Base-by-base conservation (phyloP, 2,113 vertebrate species). In the Mormoops blainvillei region DNA sequence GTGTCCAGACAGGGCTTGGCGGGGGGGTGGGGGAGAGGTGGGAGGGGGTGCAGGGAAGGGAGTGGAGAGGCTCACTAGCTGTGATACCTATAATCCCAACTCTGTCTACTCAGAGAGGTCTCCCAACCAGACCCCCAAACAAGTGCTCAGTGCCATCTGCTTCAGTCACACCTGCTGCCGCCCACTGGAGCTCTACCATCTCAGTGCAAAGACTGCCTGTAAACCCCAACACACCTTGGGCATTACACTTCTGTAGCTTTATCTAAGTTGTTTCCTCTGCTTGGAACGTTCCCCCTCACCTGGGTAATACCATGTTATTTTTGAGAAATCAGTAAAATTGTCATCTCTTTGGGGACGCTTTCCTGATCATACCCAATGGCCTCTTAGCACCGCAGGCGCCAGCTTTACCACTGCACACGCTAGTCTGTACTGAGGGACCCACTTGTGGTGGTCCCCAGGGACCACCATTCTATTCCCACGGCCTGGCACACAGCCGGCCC, bases 11-110 rank as follows among this genome's bases (percentile, higher is more conserved):
- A 45, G 73, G 82, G 50, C 36, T 58, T 0, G 0, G n/a, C 33
- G n/a, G 33, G n/a, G 52, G 24, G 2, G 0, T 0, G 7, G 61
- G 10, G 18, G 3, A 24, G 8, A 5, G 19, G 16, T 4, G 11
- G 10, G 50, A 11, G 0, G 4, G 2, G 18, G 0, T 20, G 54
- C 3, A 24, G 5, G 48, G n/a, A 31, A 7, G 56, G 11, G 56
- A 15, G 38, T 11, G 9, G 12, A 33, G 63, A n/a, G 11, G 43
- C 18, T 41, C 48, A 3, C 33, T n/a, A 76, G 76, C 36, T 61
- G 11, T 45, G n/a, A 54, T 0, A 16, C 15, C 45, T 41, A 1
- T 6, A 22, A 26, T 24, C 31, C 45, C 26, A 22, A 3, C 31
- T 28, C 54, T 22, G 26, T 19, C 26, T 52, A 12, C 16, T 77